Percentiles rank a stretch among this genome's conserved stretches.
phyloP scores from a whole-genome alignment of 2,888 invertebrate genomes.

The Matsumyia berberina region DNA sequence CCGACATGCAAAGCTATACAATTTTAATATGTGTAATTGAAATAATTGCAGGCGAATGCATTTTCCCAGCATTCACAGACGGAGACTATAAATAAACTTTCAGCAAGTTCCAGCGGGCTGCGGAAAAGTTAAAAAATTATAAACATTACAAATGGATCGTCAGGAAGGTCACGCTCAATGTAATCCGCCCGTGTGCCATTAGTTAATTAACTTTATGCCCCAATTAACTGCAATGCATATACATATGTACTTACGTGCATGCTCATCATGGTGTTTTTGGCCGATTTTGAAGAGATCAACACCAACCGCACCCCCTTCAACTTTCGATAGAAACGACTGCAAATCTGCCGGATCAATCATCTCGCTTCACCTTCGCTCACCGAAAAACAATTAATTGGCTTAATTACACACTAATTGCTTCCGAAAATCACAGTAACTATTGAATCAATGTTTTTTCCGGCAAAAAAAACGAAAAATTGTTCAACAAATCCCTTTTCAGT shows the following conservation, averaged over 20 bases:
- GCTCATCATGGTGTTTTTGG: slow-evolving; percentile 77
- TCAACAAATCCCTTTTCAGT: slow-evolving; percentile 38
- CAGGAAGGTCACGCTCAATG: slow-evolving; percentile 38
- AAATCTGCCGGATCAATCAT: slow-evolving; percentile 79
- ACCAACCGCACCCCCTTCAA: slow-evolving; percentile 78
- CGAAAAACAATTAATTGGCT: slow-evolving; percentile 28
- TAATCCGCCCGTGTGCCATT: slow-evolving; percentile 1
- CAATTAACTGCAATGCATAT: slow-evolving; percentile 25
- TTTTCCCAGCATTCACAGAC: slow-evolving; percentile 1
- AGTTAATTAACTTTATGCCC: background rate
- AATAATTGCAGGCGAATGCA: slow-evolving; percentile 24
- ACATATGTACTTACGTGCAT: slow-evolving; percentile 76
- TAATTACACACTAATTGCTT: slow-evolving; percentile 3
- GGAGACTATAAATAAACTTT: slow-evolving; percentile 15
- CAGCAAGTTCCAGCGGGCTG: background rate
- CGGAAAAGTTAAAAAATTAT: background rate
- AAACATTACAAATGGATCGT: background rate
- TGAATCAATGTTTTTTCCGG: slow-evolving; percentile 9
- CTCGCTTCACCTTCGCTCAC: slow-evolving; percentile 20
- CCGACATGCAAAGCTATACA: slow-evolving; percentile 17
- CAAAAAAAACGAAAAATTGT: slow-evolving; percentile 1
- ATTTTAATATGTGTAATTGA: slow-evolving; percentile 1
- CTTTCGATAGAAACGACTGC: slow-evolving; percentile 78
- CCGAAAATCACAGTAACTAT: slow-evolving; percentile 18
- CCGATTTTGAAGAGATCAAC: slow-evolving; percentile 80